A percentile compares a stretch with the other conserved stretches of the same genome.
phyloP scores from a whole-genome alignment of 2,797 vertebrate genomes.

The Acanthis flammea region DNA sequence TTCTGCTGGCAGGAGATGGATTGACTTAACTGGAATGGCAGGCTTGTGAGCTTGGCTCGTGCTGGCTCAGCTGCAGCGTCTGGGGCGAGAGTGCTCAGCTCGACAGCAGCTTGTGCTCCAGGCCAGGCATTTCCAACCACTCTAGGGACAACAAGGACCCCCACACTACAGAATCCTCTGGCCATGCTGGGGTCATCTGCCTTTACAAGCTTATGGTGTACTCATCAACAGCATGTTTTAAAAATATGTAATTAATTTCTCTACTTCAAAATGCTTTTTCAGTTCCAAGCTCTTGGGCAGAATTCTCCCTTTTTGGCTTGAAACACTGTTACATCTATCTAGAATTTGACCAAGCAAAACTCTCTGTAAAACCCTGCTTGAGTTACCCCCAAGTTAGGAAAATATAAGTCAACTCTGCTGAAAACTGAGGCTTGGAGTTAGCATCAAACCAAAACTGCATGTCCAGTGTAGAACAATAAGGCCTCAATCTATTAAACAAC shows the following conservation, averaged over 20 bases:
- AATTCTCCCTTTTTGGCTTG: not conserved
- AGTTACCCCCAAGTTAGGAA: not conserved
- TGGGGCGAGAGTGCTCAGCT: not conserved
- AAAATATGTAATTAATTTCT: not conserved
- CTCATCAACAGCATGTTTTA: rapidly evolving
- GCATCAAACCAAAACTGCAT: not conserved
- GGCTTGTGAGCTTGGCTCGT: not conserved
- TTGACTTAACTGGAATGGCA: not conserved
- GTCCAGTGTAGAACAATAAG: not conserved
- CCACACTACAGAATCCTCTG: not conserved
- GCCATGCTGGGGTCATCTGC: not conserved
- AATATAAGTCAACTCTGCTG: not conserved
- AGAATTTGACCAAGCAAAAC: not conserved
- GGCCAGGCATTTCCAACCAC: not conserved
- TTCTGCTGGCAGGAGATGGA: not conserved
- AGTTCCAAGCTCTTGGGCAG: not conserved
- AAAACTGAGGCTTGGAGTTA: not conserved
- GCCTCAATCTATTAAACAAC: not conserved
- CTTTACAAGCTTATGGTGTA: not conserved
- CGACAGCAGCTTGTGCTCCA: not conserved
- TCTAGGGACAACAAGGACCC: rapidly evolving
- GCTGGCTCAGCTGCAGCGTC: not conserved
- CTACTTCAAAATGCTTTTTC: not conserved
- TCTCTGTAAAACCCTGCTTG: not conserved
- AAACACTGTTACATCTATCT: not conserved